Base-by-base conservation (phyloP, 2,888 invertebrate species). In the Melinaea marsaeus region DNA sequence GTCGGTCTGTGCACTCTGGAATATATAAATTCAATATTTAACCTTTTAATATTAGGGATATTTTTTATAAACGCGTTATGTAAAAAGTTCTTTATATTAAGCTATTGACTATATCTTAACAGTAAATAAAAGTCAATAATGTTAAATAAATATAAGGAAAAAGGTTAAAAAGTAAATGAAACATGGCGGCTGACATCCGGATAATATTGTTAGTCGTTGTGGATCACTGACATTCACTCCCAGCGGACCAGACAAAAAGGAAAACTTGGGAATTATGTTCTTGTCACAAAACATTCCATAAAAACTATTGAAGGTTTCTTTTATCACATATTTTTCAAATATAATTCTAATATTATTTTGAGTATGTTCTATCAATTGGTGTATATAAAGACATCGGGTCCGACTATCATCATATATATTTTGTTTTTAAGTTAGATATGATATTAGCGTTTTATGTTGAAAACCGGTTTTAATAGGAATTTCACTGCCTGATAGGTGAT, bases 1-100 rank as follows among this genome's bases (percentile, higher is more conserved):
- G 63, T 70, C 70, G 74, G 71, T 69, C 66, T 69, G 64, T 67
- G 66, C 69, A 65, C 69, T 72, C 9, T 42, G 9, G 9, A 42
- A 9, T 42, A 42, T 9, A 42, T 42, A 42, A 2, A 42, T 42
- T 9, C 11, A 9, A 5, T 3, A 42, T 42, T 9, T 42, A 42
- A 7, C 7, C 9, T 42, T 42, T 42, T 42, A 42, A 42, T 42
- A 42, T 9, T 11, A 9, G 2, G 7, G 11, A 9, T 9, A 9
- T 42, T 42, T 42, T 6, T 42, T 11, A 42, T 9, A 42, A 42
- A 42, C 37, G 7, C 37, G 37, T 37, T 4, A 6, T 6, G 11
- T 1, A 42, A 3, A 42, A 42, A 42, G 42, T 9, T 22, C 22
- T 22, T 22, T 22, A 22, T 42, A 42, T 42, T 5, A 9, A 42